These are phyloP conservation scores for Zhengitettix transpicula DNA, from an alignment of 2,888 invertebrate genomes.

Conservation along the genomic window DNA sequence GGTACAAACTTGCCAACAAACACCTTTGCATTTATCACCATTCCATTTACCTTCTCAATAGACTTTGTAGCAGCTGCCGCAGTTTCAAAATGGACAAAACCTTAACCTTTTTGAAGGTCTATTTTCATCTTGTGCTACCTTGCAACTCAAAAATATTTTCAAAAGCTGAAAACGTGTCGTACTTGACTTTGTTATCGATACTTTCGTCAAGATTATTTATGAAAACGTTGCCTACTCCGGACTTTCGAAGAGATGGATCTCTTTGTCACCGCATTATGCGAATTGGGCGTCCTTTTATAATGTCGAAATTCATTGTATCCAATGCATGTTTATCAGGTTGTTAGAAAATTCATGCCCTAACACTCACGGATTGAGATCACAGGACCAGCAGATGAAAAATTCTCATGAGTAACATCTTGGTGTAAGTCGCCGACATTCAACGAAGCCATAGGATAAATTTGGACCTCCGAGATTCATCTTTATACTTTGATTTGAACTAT, in stretches of 20 bases:
- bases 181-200: conserved; percentile 99
- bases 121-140: conserved; percentile 92
- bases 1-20: conserved; percentile 97
- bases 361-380: conserved; percentile 98
- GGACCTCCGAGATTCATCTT: conserved; percentile 74
- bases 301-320: conserved; percentile 99
- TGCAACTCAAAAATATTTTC: conserved; percentile 97
- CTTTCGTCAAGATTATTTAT: conserved; percentile 97
- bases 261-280: conserved; percentile 99
- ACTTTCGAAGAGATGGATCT: conserved; percentile 93
- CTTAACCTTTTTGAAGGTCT: conserved; percentile 91
- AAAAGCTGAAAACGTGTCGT: conserved; percentile 97
- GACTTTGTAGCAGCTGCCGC: conserved; percentile 95
- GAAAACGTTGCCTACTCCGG: conserved; percentile 98
- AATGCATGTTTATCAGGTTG: conserved; percentile 96
- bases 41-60: conserved; percentile 96
- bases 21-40: conserved; percentile 94
- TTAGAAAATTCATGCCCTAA: conserved; percentile 94
- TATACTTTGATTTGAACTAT: conserved; percentile 20
- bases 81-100: conserved; percentile 97
- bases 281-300: conserved; percentile 91
- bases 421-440: conserved; percentile 98
- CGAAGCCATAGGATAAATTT: conserved; percentile 88
- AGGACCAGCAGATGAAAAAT: conserved; percentile 96
- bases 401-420: conserved; percentile 97